phyloP scores from a whole-genome alignment of 2,113 vertebrate genomes.

The Pseudonaja textilis region DNA sequence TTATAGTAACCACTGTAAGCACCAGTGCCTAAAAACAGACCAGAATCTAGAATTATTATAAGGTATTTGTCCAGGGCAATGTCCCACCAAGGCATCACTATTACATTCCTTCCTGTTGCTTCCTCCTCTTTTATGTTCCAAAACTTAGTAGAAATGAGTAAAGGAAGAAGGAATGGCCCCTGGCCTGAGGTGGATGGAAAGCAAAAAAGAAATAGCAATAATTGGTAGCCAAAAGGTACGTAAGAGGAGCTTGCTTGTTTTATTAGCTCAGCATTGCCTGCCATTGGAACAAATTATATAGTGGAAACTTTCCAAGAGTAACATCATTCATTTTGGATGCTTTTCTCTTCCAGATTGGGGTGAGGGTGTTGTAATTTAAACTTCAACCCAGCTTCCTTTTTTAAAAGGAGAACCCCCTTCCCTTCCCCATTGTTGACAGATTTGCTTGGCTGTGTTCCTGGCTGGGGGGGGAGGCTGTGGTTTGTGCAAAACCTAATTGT shows the following conservation, averaged over 20 bases:
- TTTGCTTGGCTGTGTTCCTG: constrained; percentile 25
- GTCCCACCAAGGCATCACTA: background rate
- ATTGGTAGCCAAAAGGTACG: background rate
- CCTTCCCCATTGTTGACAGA: background rate
- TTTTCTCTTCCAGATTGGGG: constrained; percentile 35
- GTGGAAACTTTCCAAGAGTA: constrained; percentile 47
- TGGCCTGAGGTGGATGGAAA: background rate
- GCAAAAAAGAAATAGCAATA: background rate
- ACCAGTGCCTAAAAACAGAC: background rate
- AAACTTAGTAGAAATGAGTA: background rate
- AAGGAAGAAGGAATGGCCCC: background rate
- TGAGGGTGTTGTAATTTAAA: constrained; percentile 35
- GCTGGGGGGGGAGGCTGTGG: background rate
- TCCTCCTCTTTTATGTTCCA: background rate
- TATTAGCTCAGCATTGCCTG: background rate
- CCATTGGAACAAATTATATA: constrained; percentile 16
- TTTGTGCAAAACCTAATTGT: background rate
- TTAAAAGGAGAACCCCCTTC: constrained; percentile 29
- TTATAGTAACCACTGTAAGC: background rate
- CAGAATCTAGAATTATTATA: background rate
- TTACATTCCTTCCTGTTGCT: background rate
- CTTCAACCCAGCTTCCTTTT: constrained; percentile 6
- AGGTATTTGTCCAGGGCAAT: background rate
- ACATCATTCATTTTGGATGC: constrained; percentile 14
- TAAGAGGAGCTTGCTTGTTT: background rate